Evolutionary conservation across 2,888 invertebrate species (phyloP), one percentile per base, ranked within the genome.

Genomic region (Euplagia quadripunctaria): DNA sequence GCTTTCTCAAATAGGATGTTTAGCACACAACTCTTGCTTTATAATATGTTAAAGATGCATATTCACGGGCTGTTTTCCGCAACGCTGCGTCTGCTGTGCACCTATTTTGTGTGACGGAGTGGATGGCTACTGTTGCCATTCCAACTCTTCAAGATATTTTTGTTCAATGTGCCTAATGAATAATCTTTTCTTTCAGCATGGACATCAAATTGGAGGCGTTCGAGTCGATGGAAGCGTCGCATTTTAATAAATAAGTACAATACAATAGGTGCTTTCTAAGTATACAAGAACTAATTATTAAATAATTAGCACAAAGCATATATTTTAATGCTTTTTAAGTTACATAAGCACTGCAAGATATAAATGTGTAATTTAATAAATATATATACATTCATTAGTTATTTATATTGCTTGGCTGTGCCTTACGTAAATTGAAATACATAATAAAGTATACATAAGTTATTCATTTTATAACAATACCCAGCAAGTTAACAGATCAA

Each of bases 161-260:
- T 31, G 31, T 51, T n/a, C 43, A 17, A 31, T 31, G 51, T 67
- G 20, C 41, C 46, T 70, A 55, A 55, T 42, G 11, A 42, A 46
- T 68, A 14, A 76, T 9, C 81, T 81, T 86, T 83, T 85, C 77
- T 96, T 72, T 43, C 95, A 97, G 97, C 82, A 94, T 97, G 83
- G 94, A 94, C 68, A 94, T 97, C 49, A 92, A 96, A 64, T 86
- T 97, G 81, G 96, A 96, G 55, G 94, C 96, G 0, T 97, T 95
- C 86, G 96, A 96, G 77, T 96, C 96, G 0, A 94, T 97, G 89
- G 97, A 97, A 90, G 96, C 96, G 68, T 97, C 97, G 77, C 97
- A 96, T 88, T 95, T 97, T 86, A 97, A 96, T 85, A 94, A 96
- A 82, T 96, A 92, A 91, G 81, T 74, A 71, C 76, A 78, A 76